Evolutionary conservation across 2,797 vertebrate species (phyloP).

Genomic region (Poliocrania exsul): DNA sequence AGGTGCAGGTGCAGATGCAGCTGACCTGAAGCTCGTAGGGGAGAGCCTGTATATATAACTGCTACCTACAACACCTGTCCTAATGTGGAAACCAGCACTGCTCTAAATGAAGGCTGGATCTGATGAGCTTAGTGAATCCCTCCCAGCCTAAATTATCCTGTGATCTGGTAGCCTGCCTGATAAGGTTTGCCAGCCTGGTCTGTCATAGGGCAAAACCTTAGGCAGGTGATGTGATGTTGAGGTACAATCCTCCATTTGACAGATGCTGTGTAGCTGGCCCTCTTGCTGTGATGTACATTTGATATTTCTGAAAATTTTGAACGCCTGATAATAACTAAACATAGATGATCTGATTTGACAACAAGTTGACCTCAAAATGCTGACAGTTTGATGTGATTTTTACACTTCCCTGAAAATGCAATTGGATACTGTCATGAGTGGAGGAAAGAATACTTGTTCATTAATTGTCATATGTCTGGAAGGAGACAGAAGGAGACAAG

Average conservation of each 20-base stretch:
- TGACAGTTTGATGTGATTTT: background rate
- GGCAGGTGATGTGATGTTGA: background rate
- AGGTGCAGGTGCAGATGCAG: background rate
- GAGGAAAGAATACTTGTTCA: background rate
- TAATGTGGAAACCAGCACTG: background rate
- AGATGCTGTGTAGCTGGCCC: background rate
- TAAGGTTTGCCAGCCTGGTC: background rate
- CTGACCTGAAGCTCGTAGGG: background rate
- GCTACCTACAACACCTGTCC: accelerated
- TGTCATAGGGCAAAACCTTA: background rate
- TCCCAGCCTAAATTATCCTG: background rate
- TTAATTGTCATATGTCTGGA: background rate
- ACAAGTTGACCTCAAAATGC: background rate
- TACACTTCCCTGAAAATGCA: background rate
- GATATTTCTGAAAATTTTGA: background rate
- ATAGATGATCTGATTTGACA: background rate
- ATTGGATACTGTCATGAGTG: background rate
- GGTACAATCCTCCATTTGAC: background rate
- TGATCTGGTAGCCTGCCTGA: background rate
- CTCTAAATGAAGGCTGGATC: background rate
- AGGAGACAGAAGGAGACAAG: background rate
- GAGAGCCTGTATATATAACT: background rate
- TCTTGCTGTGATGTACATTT: background rate
- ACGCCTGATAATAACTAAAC: background rate
- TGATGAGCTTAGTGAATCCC: background rate